Evolutionary conservation across 2,888 invertebrate genomes (phyloP).

Genomic region (Drosophila trichaetosa): DNA sequence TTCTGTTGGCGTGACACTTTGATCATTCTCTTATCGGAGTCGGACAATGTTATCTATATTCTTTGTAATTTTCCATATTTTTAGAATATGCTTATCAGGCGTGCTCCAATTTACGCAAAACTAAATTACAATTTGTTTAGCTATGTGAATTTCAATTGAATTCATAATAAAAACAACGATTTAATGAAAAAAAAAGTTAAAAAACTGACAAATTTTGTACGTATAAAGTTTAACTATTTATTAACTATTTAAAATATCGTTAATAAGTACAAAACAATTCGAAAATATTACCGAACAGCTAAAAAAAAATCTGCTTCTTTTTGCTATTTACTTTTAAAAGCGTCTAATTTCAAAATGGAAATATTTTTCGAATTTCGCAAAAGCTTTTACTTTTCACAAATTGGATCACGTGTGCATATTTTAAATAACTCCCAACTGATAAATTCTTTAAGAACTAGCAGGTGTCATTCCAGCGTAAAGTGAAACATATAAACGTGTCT

Average conservation of each 20-base stretch:
- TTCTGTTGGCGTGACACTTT: slow-evolving; percentile 4
- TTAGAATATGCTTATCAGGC: not conserved
- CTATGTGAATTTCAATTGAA: not conserved
- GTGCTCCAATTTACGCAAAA: not conserved
- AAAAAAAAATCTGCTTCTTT: not conserved
- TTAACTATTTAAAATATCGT: not conserved
- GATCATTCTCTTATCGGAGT: not conserved
- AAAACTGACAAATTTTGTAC: not conserved
- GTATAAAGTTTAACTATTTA: not conserved
- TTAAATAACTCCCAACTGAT: not conserved
- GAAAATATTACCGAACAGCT: too few species aligned
- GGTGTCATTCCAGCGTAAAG: slow-evolving; percentile 25
- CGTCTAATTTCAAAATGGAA: not conserved
- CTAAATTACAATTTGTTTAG: not conserved
- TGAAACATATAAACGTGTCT: slow-evolving; percentile 37
- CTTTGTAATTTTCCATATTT: not conserved
- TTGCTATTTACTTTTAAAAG: not conserved
- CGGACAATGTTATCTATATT: not conserved
- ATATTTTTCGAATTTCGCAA: too few species aligned
- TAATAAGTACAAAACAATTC: too few species aligned
- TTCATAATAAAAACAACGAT: not conserved
- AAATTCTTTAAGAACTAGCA: slow-evolving; percentile 1
- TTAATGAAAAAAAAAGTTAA: not conserved
- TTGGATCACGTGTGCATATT: not conserved
- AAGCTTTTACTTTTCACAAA: not conserved